Evolutionary conservation across 2,113 vertebrate genomes (phyloP), one percentile per base, ranked within the genome.

Genomic region (Mirounga angustirostris): DNA sequence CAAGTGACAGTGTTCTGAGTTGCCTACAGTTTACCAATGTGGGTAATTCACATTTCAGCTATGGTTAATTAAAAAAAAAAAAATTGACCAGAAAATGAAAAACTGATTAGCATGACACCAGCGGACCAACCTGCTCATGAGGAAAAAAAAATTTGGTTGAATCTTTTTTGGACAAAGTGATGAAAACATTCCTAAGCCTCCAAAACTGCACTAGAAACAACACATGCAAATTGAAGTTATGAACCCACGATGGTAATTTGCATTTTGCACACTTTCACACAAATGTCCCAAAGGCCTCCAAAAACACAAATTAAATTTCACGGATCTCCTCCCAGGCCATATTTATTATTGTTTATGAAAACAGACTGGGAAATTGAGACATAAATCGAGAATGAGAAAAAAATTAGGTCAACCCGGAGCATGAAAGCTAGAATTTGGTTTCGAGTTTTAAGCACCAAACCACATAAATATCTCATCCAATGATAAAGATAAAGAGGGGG

Each of bases 281-380:
- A 83, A 79, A 98, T 12, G 26, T 82, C 86, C 83, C 89, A 91
- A 86, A 97, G 94, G 67, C 50, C 87, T 90, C 83, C 50, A 52
- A 52, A 78, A 87, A 91, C 79, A 89, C 81, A 91, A 98, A 95
- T 95, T 98, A 93, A 93, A 97, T 98, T 98, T 97, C 89, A 93
- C 26, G 1, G 59, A 21, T 89, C 67, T 96, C 59, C 69, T 96
- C 87, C 84, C 97, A 95, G 82, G 82, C 76, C 84, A 76, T 46
- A 85, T 91, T 91, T 93, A 89, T 78, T 83, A 69, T 84, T 95
- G 9, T 86, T 86, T 95, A 86, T 95, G 78, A 78, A 95, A 84
- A 81, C 24, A 83, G 30, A 83, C 13, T 33, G 36, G 40, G 9
- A 95, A 95, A 97, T 97, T 95, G 74, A 97, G 86, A 97, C 61